These are phyloP conservation scores for Drosophila seguyi DNA, from an alignment of 1,140 invertebrate genomes.

Conservation along the genomic window DNA sequence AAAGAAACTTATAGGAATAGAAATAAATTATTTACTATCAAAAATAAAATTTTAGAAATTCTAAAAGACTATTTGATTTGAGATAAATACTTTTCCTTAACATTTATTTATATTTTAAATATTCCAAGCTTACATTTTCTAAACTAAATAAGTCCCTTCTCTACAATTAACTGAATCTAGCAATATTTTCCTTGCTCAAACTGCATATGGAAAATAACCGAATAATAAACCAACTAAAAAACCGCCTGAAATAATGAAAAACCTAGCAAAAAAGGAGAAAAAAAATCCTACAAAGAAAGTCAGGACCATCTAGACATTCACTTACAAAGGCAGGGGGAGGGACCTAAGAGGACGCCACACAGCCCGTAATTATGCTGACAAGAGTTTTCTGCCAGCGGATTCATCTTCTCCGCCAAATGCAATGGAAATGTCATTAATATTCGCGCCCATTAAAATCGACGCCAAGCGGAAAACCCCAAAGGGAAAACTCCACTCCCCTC, in stretches of 20 bases:
- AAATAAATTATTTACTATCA: background rate
- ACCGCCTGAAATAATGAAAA: slow-evolving; percentile 1
- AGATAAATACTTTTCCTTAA: background rate
- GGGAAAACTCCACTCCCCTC: slow-evolving; percentile 9
- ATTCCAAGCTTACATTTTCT: background rate
- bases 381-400: slow-evolving; percentile 38
- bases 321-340: background rate
- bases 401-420: slow-evolving; percentile 51
- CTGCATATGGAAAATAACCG: slow-evolving; percentile 44
- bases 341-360: background rate
- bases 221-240: slow-evolving; percentile 15
- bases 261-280: slow-evolving; percentile 6
- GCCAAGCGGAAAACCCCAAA: slow-evolving; percentile 71
- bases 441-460: slow-evolving; percentile 81
- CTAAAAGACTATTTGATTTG: no score
- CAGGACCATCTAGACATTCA: slow-evolving; percentile 33
- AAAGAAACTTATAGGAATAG: background rate
- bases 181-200: slow-evolving; percentile 4
- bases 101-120: background rate
- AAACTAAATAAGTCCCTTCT: background rate
- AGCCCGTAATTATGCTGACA: slow-evolving; percentile 80
- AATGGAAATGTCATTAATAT: slow-evolving; percentile 84
- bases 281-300: background rate
- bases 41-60: no score
- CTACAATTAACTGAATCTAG: background rate